Conservation (phyloP, 2,113 vertebrate genomes). For the Myotis brandtii region DNA sequence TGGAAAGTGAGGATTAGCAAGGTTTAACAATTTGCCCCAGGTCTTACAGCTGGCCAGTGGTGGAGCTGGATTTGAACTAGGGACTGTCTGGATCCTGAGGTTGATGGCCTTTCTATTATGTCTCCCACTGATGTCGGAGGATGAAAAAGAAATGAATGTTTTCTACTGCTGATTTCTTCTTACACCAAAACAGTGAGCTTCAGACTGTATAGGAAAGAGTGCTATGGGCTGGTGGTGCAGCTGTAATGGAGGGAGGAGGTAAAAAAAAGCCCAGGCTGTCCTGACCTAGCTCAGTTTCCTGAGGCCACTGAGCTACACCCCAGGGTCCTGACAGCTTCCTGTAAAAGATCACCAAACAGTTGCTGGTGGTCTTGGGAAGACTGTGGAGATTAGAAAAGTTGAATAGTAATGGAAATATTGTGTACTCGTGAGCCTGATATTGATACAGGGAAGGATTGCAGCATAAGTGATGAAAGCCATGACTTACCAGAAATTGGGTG, state of each 20-base stretch:
- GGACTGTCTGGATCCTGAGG: not conserved
- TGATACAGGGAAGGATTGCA: not conserved
- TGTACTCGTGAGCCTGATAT: not conserved
- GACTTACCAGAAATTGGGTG: not conserved
- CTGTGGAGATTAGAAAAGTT: not conserved
- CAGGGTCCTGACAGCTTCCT: not conserved
- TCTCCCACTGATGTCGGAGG: not conserved
- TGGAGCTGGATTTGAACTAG: not conserved
- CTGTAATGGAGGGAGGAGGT: not conserved
- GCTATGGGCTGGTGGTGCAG: fast-evolving
- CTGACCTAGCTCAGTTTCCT: not conserved
- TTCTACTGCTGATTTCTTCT: not conserved
- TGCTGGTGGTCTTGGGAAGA: not conserved
- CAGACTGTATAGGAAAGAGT: not conserved
- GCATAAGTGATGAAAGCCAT: not conserved
- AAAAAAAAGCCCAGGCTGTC: not conserved
- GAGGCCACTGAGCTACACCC: not conserved
- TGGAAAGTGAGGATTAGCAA: not conserved
- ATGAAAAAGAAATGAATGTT: not conserved
- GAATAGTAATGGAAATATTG: not conserved
- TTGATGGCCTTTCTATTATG: not conserved
- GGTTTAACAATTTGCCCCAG: not conserved
- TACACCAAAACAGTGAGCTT: not conserved
- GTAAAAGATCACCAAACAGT: not conserved
- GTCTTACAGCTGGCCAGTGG: not conserved